These are phyloP conservation scores for Drosophila meridiana DNA, from an alignment of 2,888 invertebrate genomes.

Conservation along the genomic window DNA sequence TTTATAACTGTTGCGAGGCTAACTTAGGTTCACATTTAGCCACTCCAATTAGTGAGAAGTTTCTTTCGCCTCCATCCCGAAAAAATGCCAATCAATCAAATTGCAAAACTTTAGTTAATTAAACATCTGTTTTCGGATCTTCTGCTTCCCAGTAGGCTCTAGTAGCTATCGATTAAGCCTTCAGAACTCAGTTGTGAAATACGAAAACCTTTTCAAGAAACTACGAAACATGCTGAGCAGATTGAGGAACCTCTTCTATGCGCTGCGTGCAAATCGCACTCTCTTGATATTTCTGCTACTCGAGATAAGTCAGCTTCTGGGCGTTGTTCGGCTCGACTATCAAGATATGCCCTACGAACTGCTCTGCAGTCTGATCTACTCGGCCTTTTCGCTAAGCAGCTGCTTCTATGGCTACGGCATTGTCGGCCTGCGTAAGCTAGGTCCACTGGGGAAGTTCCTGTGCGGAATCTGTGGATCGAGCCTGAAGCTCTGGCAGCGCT, in stretches of 20 bases:
- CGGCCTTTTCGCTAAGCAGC: conserved; percentile 32
- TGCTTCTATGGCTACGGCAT: conserved; percentile 61
- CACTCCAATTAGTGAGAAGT: not conserved
- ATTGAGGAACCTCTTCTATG: not conserved
- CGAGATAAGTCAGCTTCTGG: conserved; percentile 33
- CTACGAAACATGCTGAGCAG: not conserved
- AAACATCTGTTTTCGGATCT: not conserved
- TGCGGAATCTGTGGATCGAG: conserved; percentile 29
- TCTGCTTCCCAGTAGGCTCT: not conserved
- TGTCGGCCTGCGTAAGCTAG: conserved; percentile 19
- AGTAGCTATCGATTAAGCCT: conserved; percentile 23
- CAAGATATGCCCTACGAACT: conserved; percentile 6
- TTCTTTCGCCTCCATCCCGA: not conserved
- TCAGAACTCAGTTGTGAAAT: conserved; percentile 19
- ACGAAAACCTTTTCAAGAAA: not conserved
- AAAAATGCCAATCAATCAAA: conserved; percentile 35
- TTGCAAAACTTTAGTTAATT: not conserved
- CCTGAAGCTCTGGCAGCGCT: conserved; percentile 45
- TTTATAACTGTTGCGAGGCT: too few relatives aligned
- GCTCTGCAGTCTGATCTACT: conserved; percentile 33
- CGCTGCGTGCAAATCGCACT: conserved; percentile 4
- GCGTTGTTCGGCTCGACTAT: conserved; percentile 16
- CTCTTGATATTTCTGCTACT: conserved; percentile 28
- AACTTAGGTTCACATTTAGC: not conserved
- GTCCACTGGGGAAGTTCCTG: conserved; percentile 7